Percentiles rank a stretch among this genome's conserved stretches.
phyloP scores from a whole-genome alignment of 2,113 vertebrate genomes.

The Bucco capensis region DNA sequence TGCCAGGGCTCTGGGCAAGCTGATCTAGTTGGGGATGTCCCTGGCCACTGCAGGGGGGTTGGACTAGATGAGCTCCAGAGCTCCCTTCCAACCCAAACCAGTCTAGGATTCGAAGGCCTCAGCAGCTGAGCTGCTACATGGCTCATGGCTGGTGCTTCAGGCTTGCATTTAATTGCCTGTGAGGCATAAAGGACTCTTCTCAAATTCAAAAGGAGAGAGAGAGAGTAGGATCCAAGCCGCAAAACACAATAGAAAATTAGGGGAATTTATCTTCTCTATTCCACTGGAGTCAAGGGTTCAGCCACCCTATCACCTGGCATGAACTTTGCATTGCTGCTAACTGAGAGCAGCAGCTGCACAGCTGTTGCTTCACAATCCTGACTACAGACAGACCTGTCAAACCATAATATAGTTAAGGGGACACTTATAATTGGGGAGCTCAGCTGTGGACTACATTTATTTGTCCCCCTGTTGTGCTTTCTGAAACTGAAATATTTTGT shows the following conservation, averaged over 20 bases:
- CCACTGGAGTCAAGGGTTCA: background rate
- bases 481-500: background rate
- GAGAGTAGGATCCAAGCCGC: background rate
- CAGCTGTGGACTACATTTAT: background rate
- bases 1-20: too few species aligned
- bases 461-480: background rate
- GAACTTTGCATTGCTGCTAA: background rate
- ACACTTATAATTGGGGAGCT: background rate
- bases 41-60: too few species aligned
- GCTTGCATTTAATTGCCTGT: accelerated
- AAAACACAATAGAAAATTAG: background rate
- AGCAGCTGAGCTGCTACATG: accelerated
- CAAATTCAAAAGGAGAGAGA: background rate
- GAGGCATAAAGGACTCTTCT: background rate
- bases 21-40: too few species aligned
- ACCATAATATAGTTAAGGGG: background rate
- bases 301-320: background rate
- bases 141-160: accelerated
- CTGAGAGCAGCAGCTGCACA: background rate
- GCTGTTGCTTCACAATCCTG: background rate
- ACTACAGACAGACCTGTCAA: background rate
- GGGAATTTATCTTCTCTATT: background rate
- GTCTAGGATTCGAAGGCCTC: too few species aligned
- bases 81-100: too few species aligned
- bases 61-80: too few species aligned